phyloP scores from a whole-genome alignment of 2,888 invertebrate species.

The Drosophila lutescens region DNA sequence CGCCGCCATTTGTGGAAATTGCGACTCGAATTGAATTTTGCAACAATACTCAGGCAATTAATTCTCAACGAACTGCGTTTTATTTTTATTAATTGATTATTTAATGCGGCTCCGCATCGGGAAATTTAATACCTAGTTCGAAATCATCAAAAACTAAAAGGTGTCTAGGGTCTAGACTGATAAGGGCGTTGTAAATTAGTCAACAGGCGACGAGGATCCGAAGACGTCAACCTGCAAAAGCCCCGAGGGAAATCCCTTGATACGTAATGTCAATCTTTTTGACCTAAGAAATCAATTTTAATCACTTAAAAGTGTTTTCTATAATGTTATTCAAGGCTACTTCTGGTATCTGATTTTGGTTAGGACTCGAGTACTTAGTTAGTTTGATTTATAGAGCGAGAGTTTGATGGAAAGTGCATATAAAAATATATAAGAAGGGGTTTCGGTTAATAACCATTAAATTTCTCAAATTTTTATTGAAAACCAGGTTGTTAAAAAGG shows the following conservation, averaged over 20 bases:
- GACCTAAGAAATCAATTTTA: conserved; percentile 1
- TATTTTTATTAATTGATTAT: conserved; percentile 40
- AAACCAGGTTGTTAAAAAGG: neutral
- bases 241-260: conserved; percentile 18
- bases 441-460: neutral
- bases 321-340: neutral
- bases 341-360: neutral
- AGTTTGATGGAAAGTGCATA: neutral
- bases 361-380: neutral
- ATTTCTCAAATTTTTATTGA: neutral
- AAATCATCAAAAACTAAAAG: conserved; percentile 13
- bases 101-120: conserved; percentile 27
- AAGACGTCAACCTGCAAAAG: conserved; percentile 25
- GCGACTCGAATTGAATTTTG: conserved; percentile 25
- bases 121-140: neutral
- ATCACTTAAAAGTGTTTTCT: neutral
- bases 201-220: conserved; percentile 8
- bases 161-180: conserved; percentile 30
- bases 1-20: conserved; percentile 26
- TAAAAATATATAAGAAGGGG: neutral
- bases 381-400: neutral
- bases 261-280: conserved; percentile 2
- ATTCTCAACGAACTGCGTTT: conserved; percentile 41
- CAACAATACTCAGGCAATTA: conserved; percentile 43
- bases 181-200: conserved; percentile 26